Evolutionary conservation across 2,888 invertebrate species (phyloP), one percentile per base, ranked within the genome.

Genomic region (Argynnis bischoffii): DNA sequence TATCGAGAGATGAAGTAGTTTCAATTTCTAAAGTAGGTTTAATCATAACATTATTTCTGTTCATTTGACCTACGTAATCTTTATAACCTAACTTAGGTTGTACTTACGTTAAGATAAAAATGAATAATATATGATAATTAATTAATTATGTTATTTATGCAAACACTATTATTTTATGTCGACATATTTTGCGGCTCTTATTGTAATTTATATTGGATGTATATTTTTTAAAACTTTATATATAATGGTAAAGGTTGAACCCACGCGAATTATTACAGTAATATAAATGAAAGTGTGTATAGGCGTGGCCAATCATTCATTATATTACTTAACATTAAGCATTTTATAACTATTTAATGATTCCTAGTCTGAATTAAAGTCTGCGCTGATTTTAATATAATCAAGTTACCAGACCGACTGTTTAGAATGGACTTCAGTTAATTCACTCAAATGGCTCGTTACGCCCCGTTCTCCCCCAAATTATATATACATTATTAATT

Each of bases 391-490:
- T 54, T 51, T 67, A 66, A 66, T 59, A 57, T 61, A 21, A 63
- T 69, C 48, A 69, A 64, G 54, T 16, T 54, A 47, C 13, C 50
- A 55, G 50, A 61, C 55, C 60, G 16, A 64, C 69, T 63, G 64
- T 50, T 55, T 60, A 60, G 48, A 63, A 67, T 70, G 67, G 41
- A 46, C 55, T 64, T 50, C 61, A 56, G 61, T 63, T 63, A 67
- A 65, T 65, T 67, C 46, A 66, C 57, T 59, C 63, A 57, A 66
- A 69, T 48, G 57, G 41, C 48, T 4, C 50, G 35, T 35, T 50
- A 47, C 3, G 16, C 51, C 51, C 60, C 31, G 48, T 31, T 16
- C 16, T 51, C 35, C 51, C 35, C 14, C 15, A 60, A 51, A 35
- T 51, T 60, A 15, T 51, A 60, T 35, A 18, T 26, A 16, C 31